A percentile compares a stretch with the other conserved stretches of the same genome.
Evolutionary conservation across 2,113 vertebrate genomes (phyloP).

Genomic region (Lontra canadensis): DNA sequence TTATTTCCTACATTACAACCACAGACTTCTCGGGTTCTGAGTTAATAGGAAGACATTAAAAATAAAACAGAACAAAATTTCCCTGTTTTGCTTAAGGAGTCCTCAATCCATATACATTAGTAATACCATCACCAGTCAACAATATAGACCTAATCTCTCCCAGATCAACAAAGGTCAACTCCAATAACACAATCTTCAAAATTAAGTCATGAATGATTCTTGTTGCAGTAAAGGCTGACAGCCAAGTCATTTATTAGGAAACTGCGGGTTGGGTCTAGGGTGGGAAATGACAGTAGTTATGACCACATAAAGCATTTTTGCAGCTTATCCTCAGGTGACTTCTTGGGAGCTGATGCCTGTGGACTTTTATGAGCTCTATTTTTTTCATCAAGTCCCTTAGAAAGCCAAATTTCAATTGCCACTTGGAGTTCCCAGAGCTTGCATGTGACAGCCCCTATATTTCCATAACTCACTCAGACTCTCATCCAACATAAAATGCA

Average conservation of each 20-base stretch:
- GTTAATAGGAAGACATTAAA: constrained; percentile 93
- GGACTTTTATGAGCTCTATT: neutral
- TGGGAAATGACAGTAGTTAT: neutral
- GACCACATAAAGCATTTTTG: neutral
- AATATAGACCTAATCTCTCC: constrained; percentile 92
- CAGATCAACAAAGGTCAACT: constrained; percentile 88
- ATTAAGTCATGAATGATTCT: constrained; percentile 87
- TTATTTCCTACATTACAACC: constrained; percentile 92
- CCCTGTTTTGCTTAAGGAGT: constrained; percentile 94
- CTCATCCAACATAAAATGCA: constrained; percentile 42
- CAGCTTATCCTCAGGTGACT: neutral
- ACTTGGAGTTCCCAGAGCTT: constrained; percentile 31
- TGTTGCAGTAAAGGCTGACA: constrained; percentile 84
- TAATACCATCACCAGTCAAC: constrained; percentile 92
- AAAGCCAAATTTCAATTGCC: constrained; percentile 21
- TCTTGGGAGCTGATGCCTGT: neutral
- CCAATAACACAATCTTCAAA: constrained; percentile 92
- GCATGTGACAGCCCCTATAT: neutral
- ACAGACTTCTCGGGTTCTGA: constrained; percentile 93
- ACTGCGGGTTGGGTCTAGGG: constrained; percentile 51
- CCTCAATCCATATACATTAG: constrained; percentile 90
- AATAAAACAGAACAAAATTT: constrained; percentile 87
- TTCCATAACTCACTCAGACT: constrained; percentile 44
- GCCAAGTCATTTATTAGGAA: constrained; percentile 81
- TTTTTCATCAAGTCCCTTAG: neutral